Evolutionary conservation across 2,797 vertebrate genomes (phyloP).

Genomic region (Mormyrus hasselquistii): DNA sequence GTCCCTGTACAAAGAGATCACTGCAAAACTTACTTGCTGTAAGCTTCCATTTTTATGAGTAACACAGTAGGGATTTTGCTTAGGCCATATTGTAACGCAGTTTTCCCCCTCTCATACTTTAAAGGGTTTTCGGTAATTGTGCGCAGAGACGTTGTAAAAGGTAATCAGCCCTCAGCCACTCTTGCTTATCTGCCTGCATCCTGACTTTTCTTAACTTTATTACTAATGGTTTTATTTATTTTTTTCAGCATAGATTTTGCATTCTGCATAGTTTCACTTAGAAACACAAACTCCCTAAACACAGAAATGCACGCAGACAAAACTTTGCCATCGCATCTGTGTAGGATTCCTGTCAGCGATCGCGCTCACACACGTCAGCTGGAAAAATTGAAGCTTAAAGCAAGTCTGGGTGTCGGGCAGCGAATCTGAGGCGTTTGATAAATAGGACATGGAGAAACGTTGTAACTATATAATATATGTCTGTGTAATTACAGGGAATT

Average conservation of each 20-base stretch:
- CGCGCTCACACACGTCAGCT: neutral
- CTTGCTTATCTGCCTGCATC: neutral
- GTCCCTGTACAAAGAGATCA: constrained; percentile 39
- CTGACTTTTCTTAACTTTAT: neutral
- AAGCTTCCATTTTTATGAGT: constrained; percentile 56
- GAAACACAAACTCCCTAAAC: neutral
- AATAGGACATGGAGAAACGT: constrained; percentile 42
- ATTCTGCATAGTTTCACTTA: neutral
- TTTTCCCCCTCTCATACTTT: neutral
- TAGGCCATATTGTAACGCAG: neutral
- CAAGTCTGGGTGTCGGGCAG: constrained; percentile 35
- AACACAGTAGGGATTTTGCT: neutral
- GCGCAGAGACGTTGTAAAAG: constrained; percentile 6
- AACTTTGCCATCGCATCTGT: neutral
- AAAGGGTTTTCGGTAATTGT: neutral
- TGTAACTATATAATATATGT: constrained; percentile 43
- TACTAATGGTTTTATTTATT: neutral
- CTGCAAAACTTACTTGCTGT: constrained; percentile 59
- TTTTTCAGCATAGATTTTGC: neutral
- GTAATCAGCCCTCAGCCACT: neutral
- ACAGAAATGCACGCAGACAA: neutral
- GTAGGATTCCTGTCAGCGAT: neutral
- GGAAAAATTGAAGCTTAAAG: constrained; percentile 29
- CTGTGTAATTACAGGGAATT: constrained; percentile 47
- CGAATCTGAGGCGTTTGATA: constrained; percentile 27